Evolutionary conservation across 2,888 invertebrate species (phyloP), one percentile per base, ranked within the genome.

Genomic region (Drosophila nr. perissopoda): DNA sequence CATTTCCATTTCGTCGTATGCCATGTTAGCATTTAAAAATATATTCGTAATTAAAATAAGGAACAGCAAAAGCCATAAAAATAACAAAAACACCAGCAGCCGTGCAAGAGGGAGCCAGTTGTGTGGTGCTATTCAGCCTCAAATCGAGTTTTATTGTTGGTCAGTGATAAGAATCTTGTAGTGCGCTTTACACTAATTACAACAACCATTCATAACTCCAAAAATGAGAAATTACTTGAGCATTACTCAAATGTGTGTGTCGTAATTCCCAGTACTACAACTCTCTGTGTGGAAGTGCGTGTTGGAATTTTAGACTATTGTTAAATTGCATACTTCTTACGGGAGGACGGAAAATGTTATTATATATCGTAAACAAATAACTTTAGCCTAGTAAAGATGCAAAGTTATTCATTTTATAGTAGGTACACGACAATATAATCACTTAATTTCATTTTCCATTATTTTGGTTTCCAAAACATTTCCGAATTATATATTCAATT

Each of bases 11-110:
- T 75, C 85, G 83, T 88, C 80, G 89, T 90, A 83, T 88, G 86
- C 83, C 90, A 82, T 77, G 86, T 88, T 88, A 90, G 88, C 88
- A 78, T 87, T 87, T 87, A 90, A 87, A 87, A 86, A 80, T 78
- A 77, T 89, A 85, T 77, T 78, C 88, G 88, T 89, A 88, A 89
- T 88, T 89, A 86, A 89, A 85, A 82, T 76, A 78, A 82, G 75
- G 73, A 76, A 68, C 77, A 73, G 31, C 56, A 48, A 48, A 34
- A 49, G 62, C 57, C 25, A 42, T 42, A 42, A 42, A 42, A 42
- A 48, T 31, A 21, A 16, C 36, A 27, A 31, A 51, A 73, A 27
- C 58, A 42, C 34, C 54, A 54, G 6, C 13, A 16, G 18, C 40
- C 62, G n/a, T n/a, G 52, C 38, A 27, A 34, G 53, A 52, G 69